Percentiles rank a stretch among this genome's conserved stretches.
phyloP scores from a whole-genome alignment of 1,140 invertebrate species.

The Platorchestia sp. region DNA sequence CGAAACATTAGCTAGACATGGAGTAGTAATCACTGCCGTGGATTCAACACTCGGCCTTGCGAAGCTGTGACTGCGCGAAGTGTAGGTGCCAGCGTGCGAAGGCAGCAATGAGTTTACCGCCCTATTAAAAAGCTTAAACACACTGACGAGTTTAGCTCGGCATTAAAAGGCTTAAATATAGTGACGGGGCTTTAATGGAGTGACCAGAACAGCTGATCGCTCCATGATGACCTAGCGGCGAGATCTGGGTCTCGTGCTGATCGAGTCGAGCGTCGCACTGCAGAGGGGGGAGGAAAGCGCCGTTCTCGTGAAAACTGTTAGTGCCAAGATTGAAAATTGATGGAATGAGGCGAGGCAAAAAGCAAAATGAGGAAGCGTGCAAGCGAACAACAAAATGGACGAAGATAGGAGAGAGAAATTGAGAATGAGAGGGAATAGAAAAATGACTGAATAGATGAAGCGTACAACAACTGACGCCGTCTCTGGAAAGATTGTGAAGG shows the following conservation, averaged over 20 bases:
- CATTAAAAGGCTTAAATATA: conserved; percentile 31
- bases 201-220: conserved; percentile 38
- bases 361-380: background rate
- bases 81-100: background rate
- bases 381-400: background rate
- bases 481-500: background rate
- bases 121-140: background rate
- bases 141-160: background rate
- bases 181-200: conserved; percentile 24
- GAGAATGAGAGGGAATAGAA: background rate
- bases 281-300: background rate
- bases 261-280: background rate
- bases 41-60: too few species aligned
- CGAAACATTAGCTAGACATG: background rate
- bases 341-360: background rate
- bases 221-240: conserved; percentile 11
- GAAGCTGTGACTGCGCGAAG: background rate
- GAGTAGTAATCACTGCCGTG: background rate
- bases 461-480: background rate
- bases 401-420: background rate
- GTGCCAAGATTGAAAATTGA: background rate
- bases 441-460: background rate
- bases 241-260: background rate
- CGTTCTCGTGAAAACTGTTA: background rate
- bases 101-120: conserved; percentile 34